Evolutionary conservation across 1,140 invertebrate genomes (phyloP), one percentile per base, ranked within the genome.

Genomic region (Gryon sp.): DNA sequence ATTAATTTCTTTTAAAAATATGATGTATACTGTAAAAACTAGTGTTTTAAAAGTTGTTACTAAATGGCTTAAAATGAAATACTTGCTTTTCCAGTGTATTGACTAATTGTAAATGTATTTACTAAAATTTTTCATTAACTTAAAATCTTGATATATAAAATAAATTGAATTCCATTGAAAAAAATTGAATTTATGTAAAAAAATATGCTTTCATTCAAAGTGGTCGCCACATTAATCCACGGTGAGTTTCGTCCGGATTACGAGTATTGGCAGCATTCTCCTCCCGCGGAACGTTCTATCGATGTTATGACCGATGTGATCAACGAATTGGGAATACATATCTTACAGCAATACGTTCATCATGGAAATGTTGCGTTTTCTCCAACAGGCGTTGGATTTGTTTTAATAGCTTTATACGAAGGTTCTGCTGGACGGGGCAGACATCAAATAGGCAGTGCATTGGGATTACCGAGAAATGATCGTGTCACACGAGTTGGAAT

Each of bases 301-400:
- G 91, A 94, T 55, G 88, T 93, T 28, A 94, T 95, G 93, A 92
- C 93, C 9, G 94, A 95, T 78, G 90, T 93, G n/a, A 92, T 93
- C 12, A 95, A 95, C 79, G 90, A 92, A 80, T 90, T 95, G 16
- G 93, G 93, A 52, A 87, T 94, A 45, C 92, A 91, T 78, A 90
- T 95, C 53, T 89, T 95, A 0, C 82, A 87, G 30, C 84, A 86
- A 45, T 84, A 88, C 46, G 30, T 76, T 7, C 91, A 93, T 79
- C 90, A 91, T n/a, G 94, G 95, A 80, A 96, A 96, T 80, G 92
- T 95, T n/a, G 94, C 94, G 4, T 94, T 95, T 83, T 95, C 94
- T 0, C 94, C 95, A 2, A 94, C 94, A 22, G 94, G 94, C 0
- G 83, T 94, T 50, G 92, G 93, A 75, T 94, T 94, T 73, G 93